These are phyloP conservation scores for Ligdia adustata DNA, from an alignment of 2,888 invertebrate genomes.

Conservation along the genomic window DNA sequence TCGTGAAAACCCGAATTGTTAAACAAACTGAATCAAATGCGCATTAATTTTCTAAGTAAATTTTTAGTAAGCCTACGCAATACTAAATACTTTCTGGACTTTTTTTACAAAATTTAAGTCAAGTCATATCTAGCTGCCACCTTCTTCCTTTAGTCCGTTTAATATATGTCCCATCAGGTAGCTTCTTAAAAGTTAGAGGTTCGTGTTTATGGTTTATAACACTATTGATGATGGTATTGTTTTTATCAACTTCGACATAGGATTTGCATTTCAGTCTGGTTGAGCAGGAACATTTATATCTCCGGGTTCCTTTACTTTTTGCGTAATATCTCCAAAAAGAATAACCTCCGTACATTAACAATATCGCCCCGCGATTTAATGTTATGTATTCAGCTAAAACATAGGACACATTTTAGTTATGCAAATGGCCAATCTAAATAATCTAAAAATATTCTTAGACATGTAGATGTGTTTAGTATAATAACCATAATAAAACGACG, in stretches of 20 bases:
- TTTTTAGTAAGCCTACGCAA: no score
- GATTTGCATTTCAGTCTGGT: slow-evolving; percentile 13
- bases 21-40: no score
- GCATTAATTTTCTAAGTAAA: no score
- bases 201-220: slow-evolving; percentile 10
- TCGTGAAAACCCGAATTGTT: no score
- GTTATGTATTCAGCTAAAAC: slow-evolving; percentile 16
- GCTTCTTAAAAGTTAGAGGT: slow-evolving; percentile 6
- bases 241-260: background rate
- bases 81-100: no score
- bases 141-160: slow-evolving; percentile 11
- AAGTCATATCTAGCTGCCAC: no score
- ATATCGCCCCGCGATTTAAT: slow-evolving; percentile 1
- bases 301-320: background rate
- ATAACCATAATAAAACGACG: no score
- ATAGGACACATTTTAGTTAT: no score
- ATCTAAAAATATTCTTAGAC: no score
- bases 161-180: slow-evolving; percentile 9
- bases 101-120: no score
- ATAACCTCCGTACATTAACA: slow-evolving; percentile 15
- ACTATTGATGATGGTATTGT: background rate
- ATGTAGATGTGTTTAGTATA: no score
- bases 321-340: slow-evolving; percentile 6
- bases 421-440: no score
- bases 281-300: slow-evolving; percentile 21